phyloP scores from a whole-genome alignment of 2,113 vertebrate genomes.

The Channa maculata region DNA sequence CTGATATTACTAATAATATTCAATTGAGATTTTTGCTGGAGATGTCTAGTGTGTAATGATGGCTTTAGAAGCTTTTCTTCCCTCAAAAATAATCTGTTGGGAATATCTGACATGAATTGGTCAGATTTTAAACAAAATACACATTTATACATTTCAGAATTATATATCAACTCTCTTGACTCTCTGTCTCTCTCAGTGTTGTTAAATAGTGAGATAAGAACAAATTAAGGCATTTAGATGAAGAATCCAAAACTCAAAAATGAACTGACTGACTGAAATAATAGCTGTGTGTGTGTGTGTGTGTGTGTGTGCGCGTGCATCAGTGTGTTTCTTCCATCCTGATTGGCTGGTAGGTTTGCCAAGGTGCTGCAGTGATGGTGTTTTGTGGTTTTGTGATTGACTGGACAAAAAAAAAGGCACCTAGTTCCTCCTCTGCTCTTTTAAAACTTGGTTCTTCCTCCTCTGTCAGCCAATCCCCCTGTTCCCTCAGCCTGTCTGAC shows the following conservation, averaged over 20 bases:
- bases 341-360: conserved; percentile 64
- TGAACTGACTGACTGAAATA: conserved; percentile 25
- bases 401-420: conserved; percentile 70
- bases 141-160: conserved; percentile 15
- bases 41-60: conserved; percentile 36
- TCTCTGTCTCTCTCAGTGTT: conserved; percentile 26
- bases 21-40: conserved; percentile 32
- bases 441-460: conserved; percentile 5
- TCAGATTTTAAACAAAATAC: conserved; percentile 27
- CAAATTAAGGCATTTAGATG: conserved; percentile 79
- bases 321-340: conserved; percentile 57
- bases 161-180: conserved; percentile 1
- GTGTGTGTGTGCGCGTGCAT: conserved; percentile 12
- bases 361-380: conserved; percentile 65
- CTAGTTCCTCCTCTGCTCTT: conserved; percentile 61
- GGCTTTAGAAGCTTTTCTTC: conserved; percentile 52
- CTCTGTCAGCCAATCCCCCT: neutral
- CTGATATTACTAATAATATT: conserved; percentile 27
- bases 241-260: conserved; percentile 52
- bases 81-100: conserved; percentile 7
- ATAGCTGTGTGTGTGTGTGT: conserved; percentile 15
- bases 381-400: conserved; percentile 50
- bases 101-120: conserved; percentile 10
- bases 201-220: conserved; percentile 47
- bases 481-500: neutral